These are phyloP conservation scores for Rhopilema esculentum DNA, from an alignment of 30 jellyfish, hydroid and myxozoan species.

Conservation along the genomic window DNA sequence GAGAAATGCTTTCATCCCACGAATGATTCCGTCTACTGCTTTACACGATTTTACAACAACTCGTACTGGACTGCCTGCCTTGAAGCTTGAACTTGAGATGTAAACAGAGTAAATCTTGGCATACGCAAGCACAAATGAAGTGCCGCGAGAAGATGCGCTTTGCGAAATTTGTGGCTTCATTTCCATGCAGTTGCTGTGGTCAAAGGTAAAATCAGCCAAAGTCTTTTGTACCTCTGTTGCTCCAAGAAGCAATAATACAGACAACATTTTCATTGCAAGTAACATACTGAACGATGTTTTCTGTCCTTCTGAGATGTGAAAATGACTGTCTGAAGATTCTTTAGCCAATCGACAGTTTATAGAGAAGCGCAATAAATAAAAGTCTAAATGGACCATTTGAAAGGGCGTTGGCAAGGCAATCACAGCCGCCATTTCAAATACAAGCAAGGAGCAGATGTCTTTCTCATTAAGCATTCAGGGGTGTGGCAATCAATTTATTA, in stretches of 20 bases:
- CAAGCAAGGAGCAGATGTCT: too few species aligned
- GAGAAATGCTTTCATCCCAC: constrained; percentile 54
- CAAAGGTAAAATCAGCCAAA: constrained; percentile 11
- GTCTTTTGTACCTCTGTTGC: not conserved
- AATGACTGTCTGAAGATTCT: too few species aligned
- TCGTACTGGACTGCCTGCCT: constrained; percentile 49
- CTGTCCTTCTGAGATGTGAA: not conserved
- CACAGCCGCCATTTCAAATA: too few species aligned
- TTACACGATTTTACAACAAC: constrained; percentile 37
- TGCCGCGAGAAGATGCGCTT: not conserved
- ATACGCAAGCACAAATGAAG: constrained; percentile 45
- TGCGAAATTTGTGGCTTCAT: constrained; percentile 31
- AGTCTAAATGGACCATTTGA: too few species aligned
- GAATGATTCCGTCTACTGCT: constrained; percentile 31
- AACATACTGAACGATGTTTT: not conserved
- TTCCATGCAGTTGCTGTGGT: constrained; percentile 56
- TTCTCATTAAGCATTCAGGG: too few species aligned
- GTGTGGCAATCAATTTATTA: too few species aligned
- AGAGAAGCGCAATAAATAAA: too few species aligned
- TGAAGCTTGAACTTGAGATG: constrained; percentile 45
- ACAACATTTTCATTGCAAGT: not conserved
- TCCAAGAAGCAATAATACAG: not conserved
- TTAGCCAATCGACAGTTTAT: too few species aligned
- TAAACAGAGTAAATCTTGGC: constrained; percentile 40
- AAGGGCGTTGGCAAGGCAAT: too few species aligned